A percentile compares a stretch with the other conserved stretches of the same genome.
phyloP scores from a whole-genome alignment of 2,797 vertebrate species.

The Siniperca scherzeri region DNA sequence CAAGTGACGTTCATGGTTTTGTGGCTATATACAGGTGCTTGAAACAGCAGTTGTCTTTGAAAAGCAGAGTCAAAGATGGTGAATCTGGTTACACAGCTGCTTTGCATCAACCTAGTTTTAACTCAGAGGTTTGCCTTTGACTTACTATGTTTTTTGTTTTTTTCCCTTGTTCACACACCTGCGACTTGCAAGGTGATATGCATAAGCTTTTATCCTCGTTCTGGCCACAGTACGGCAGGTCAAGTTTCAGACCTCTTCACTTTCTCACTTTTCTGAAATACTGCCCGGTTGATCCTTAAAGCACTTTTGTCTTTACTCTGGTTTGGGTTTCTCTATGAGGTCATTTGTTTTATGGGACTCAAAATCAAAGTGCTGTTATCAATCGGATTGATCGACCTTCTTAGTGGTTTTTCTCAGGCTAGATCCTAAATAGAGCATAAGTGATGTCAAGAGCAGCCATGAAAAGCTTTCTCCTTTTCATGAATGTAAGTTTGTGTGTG shows the following conservation, averaged over 20 bases:
- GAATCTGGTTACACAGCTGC: slow-evolving; percentile 6
- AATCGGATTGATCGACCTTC: slow-evolving; percentile 11
- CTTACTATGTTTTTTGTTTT: neutral
- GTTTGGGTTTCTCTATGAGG: slow-evolving; percentile 27
- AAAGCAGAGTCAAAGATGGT: slow-evolving; percentile 5
- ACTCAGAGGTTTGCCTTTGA: slow-evolving; percentile 4
- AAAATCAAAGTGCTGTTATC: neutral
- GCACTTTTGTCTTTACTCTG: slow-evolving; percentile 1
- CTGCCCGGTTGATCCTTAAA: slow-evolving; percentile 45
- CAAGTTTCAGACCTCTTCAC: slow-evolving; percentile 53
- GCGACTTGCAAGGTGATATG: slow-evolving; percentile 48
- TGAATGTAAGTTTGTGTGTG: neutral
- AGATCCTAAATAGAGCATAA: neutral
- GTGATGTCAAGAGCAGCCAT: neutral
- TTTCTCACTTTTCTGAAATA: slow-evolving; percentile 45
- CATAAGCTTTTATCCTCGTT: slow-evolving; percentile 11
- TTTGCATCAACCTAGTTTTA: slow-evolving; percentile 18
- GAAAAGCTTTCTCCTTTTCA: neutral
- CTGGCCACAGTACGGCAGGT: slow-evolving; percentile 32
- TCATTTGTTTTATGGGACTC: slow-evolving; percentile 14
- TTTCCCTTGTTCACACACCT: slow-evolving; percentile 49
- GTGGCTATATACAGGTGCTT: slow-evolving; percentile 11
- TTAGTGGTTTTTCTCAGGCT: neutral
- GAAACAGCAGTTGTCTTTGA: slow-evolving; percentile 18
- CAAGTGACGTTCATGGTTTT: neutral